Percentiles rank a stretch among this genome's conserved stretches.
These are phyloP conservation scores for Amiota mariae DNA, from an alignment of 2,888 invertebrate genomes.

Conservation along the genomic window DNA sequence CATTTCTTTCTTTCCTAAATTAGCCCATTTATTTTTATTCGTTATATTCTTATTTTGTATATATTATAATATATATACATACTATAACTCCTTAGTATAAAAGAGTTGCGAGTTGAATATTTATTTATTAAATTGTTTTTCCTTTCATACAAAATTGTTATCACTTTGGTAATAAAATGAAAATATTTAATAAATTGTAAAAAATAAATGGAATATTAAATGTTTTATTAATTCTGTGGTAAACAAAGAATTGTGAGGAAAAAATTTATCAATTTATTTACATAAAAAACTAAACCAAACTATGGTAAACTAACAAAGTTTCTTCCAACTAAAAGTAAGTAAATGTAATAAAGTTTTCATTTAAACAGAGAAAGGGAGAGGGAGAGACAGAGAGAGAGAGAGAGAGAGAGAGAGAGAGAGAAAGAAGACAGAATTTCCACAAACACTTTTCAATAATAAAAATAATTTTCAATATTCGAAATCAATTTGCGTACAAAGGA, in stretches of 20 bases:
- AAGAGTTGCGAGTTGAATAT: no score
- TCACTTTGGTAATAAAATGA: neutral
- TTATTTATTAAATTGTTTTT: neutral
- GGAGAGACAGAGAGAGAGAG: no score
- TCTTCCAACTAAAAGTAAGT: neutral
- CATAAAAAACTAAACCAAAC: neutral
- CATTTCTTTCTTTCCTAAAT: neutral
- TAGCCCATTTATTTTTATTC: neutral
- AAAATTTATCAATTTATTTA: neutral
- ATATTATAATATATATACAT: no score
- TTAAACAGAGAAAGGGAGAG: neutral
- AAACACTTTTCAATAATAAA: constrained; percentile 3
- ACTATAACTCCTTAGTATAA: no score
- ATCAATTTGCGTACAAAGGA: constrained; percentile 8
- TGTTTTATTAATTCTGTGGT: neutral
- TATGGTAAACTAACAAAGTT: constrained; percentile 12
- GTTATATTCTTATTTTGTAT: neutral
- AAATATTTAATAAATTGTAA: neutral
- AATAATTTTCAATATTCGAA: neutral
- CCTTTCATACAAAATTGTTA: neutral
- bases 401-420: no score
- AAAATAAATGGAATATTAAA: neutral
- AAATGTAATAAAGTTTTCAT: neutral
- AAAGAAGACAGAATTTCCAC: neutral
- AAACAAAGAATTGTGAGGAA: neutral